Base-by-base conservation (phyloP, 2,113 vertebrate species). In the Cyanoliseus patagonus region DNA sequence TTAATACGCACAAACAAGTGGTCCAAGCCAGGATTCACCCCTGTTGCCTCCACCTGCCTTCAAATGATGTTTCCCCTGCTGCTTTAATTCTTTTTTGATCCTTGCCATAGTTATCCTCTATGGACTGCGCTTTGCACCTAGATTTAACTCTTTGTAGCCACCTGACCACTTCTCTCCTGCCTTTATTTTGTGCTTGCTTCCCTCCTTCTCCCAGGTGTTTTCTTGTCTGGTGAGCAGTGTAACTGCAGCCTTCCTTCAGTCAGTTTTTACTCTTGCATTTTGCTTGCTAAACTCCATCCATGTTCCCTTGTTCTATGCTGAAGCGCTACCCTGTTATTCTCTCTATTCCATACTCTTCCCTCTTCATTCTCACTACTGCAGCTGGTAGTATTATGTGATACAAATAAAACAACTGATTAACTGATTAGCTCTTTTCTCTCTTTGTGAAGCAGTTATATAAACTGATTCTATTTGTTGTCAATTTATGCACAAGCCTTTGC, bases 331-430 rank as follows among this genome's bases (percentile, higher is more conserved):
- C 83, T 89, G 52, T 86, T 84, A 62, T 83, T 75, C 88, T 67
- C 59, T 86, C 61, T 53, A 15, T 79, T 86, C 83, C 66, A 1
- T 69, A 44, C 46, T 62, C 86, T 85, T 86, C 77, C 82, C 67
- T 93, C 93, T 92, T 92, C 73, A 79, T 53, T 1, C 69, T 93
- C 66, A 9, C 66, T 79, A 23, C 83, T 92, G 92, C 95, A 96
- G 92, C 94, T 96, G 95, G 92, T 69, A 86, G 92, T 86, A 92
- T 96, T 95, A 73, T 96, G 86, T 61, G 88, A 66, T 91, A 93
- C 94, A 96, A 96, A 96, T 92, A 79, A 96, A 96, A 94, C 94
- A 96, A 96, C 95, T 96, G 96, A 96, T 96, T 96, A 90, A 96
- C 92, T 97, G 96, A 97, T 97, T 94, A 97, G 95, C 91, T 95